A percentile compares a stretch with the other conserved stretches of the same genome.
Conservation (phyloP, 2,113 vertebrate species). For the Thamnophis sirtalis region DNA sequence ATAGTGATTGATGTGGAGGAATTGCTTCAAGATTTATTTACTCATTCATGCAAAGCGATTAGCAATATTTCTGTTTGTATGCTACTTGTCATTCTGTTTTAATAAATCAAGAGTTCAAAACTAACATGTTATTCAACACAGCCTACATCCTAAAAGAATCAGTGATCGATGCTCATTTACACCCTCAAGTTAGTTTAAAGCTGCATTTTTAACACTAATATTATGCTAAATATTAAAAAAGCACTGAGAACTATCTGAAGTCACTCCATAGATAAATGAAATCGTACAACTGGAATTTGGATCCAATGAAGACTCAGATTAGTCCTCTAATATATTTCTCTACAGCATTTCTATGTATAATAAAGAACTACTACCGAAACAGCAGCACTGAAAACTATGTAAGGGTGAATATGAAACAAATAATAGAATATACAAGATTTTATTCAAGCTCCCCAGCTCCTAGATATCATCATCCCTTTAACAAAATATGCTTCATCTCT, state of each 20-base stretch:
- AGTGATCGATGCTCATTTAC: neutral
- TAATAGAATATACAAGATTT: conserved; percentile 28
- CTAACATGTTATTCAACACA: neutral
- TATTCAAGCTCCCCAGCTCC: neutral
- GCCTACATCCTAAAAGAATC: neutral
- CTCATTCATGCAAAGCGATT: no score
- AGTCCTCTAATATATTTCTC: neutral
- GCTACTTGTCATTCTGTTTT: neutral
- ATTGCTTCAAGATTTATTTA: neutral
- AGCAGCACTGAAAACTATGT: conserved; percentile 38
- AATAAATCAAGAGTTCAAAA: neutral
- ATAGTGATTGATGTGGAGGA: no score
- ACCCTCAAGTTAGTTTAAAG: neutral
- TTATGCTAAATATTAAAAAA: neutral
- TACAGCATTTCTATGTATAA: neutral
- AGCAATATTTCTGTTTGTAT: no score
- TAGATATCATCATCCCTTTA: conserved; percentile 17
- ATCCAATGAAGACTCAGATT: neutral
- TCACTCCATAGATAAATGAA: neutral
- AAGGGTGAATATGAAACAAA: conserved; percentile 45
- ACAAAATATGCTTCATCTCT: conserved; percentile 45
- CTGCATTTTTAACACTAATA: neutral
- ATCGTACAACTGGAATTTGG: neutral
- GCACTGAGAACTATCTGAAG: neutral
- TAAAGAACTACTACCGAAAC: conserved; percentile 29